phyloP scores from a whole-genome alignment of 2,113 vertebrate species.

The Rissa tridactyla region DNA sequence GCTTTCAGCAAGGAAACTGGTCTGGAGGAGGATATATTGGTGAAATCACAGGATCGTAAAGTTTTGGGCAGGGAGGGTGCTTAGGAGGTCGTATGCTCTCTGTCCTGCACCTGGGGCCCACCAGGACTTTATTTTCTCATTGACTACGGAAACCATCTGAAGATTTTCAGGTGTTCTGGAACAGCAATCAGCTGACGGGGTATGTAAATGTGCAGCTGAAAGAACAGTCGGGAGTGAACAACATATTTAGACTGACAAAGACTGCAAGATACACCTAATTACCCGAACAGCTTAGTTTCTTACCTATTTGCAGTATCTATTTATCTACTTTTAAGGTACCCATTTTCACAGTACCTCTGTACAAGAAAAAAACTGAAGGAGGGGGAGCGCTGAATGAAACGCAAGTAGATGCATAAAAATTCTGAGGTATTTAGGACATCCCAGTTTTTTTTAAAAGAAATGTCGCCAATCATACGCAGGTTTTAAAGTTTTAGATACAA shows the following conservation, averaged over 20 bases:
- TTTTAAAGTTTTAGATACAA: background rate
- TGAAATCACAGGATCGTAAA: background rate
- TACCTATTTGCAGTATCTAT: background rate
- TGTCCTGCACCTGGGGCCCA: background rate
- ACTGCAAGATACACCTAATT: background rate
- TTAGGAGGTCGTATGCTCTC: background rate
- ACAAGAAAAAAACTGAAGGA: background rate
- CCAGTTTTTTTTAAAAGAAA: background rate
- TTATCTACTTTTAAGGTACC: background rate
- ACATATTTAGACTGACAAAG: background rate
- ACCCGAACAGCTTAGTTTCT: background rate
- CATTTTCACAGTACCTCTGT: background rate
- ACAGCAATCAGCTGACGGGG: background rate
- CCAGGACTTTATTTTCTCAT: background rate
- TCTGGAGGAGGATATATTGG: background rate
- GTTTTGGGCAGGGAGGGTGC: background rate
- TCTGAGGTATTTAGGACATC: background rate
- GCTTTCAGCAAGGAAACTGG: background rate
- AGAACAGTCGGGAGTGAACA: background rate
- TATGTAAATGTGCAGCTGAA: background rate
- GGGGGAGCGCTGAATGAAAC: background rate
- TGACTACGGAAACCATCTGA: background rate
- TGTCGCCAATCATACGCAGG: background rate
- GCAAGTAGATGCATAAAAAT: background rate
- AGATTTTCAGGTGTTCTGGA: background rate